Conservation (phyloP, 2,888 invertebrate species). For the Vandiemenella viatica region DNA sequence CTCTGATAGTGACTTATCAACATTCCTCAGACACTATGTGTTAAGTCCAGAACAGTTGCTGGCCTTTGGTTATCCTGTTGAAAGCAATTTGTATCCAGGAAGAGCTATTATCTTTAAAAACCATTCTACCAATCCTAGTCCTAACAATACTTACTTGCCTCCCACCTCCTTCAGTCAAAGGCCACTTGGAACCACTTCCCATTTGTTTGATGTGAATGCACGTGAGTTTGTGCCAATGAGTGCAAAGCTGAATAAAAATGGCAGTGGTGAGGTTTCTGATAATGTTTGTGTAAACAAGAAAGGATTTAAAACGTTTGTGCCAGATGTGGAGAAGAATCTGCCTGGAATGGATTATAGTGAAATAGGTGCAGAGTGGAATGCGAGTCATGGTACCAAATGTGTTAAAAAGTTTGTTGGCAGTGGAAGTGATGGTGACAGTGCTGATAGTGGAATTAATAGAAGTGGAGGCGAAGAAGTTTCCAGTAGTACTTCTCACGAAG, state of each 20-base stretch:
- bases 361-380: conserved; percentile 20
- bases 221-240: conserved; percentile 45
- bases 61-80: conserved; percentile 56
- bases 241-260: conserved; percentile 3
- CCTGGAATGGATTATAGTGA: conserved; percentile 14
- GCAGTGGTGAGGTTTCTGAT: conserved; percentile 3
- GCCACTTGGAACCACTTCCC: conserved; percentile 22
- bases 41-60: conserved; percentile 45
- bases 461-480: conserved; percentile 18
- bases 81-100: conserved; percentile 41
- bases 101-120: conserved; percentile 46
- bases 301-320: not conserved
- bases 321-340: not conserved
- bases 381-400: conserved; percentile 15
- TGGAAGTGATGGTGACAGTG: conserved; percentile 24
- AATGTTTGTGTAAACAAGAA: no score
- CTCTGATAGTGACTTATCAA: conserved; percentile 37
- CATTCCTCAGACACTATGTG: conserved; percentile 43
- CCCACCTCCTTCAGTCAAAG: conserved; percentile 20
- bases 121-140: conserved; percentile 11
- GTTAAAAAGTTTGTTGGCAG: conserved; percentile 7
- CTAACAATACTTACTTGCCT: conserved; percentile 25
- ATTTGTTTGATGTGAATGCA: conserved; percentile 46
- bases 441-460: conserved; percentile 25
- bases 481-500: conserved; percentile 9